These are phyloP conservation scores for Cabera pusaria DNA, from an alignment of 2,888 invertebrate genomes.

Conservation along the genomic window DNA sequence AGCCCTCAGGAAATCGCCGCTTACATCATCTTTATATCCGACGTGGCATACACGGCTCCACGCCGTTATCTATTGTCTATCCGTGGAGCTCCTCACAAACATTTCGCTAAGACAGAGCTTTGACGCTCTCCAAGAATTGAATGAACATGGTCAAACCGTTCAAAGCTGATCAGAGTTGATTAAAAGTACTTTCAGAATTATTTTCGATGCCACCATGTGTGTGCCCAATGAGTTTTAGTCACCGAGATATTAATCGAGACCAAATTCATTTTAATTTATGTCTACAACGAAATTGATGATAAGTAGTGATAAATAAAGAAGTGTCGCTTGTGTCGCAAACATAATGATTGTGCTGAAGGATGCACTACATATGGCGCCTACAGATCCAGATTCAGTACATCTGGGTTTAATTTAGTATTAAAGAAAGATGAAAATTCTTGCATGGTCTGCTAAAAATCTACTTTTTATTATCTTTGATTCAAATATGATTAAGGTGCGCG, in stretches of 20 bases:
- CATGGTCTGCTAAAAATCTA: too few species aligned
- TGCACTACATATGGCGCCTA: slow-evolving; percentile 2
- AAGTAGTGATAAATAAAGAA: slow-evolving; percentile 9
- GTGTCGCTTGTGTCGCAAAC: slow-evolving; percentile 9
- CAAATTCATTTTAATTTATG: slow-evolving; percentile 17
- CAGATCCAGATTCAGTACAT: slow-evolving; percentile 8
- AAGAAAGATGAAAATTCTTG: too few species aligned
- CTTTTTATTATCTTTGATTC: slow-evolving; percentile 3
- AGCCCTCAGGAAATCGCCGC: slow-evolving; percentile 72
- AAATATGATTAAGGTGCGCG: slow-evolving; percentile 15
- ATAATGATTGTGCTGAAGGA: slow-evolving; percentile 20
- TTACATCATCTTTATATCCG: slow-evolving; percentile 68
- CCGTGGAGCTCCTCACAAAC: slow-evolving; percentile 11
- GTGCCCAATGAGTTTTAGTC: slow-evolving; percentile 10
- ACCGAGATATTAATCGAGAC: slow-evolving; percentile 16
- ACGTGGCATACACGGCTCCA: slow-evolving; percentile 56
- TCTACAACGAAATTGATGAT: slow-evolving; percentile 5
- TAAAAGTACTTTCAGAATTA: too few species aligned
- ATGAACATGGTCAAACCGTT: too few species aligned
- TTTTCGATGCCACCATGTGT: slow-evolving; percentile 5
- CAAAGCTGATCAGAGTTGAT: too few species aligned
- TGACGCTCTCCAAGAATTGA: too few species aligned
- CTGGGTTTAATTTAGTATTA: slow-evolving; percentile 3
- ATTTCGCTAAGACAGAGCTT: too few species aligned
- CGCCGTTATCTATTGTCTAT: slow-evolving; percentile 51